phyloP scores from a whole-genome alignment of 2,888 invertebrate genomes.

The Spilarctia lutea region DNA sequence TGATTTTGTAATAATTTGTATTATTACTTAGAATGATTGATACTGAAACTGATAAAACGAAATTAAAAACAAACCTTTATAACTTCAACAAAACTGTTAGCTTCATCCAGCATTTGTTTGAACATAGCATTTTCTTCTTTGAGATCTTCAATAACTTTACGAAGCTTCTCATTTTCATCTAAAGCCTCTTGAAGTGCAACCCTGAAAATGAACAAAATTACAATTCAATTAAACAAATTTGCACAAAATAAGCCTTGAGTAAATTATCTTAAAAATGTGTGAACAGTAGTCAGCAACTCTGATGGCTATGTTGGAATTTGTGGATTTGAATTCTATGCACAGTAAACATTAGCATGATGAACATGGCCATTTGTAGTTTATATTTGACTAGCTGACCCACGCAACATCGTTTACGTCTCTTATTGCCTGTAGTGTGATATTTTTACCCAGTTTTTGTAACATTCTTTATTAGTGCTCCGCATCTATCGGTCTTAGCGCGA shows the following conservation, averaged over 20 bases:
- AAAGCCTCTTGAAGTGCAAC: constrained; percentile 90
- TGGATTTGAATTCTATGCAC: background rate
- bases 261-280: background rate
- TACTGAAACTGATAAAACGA: background rate
- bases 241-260: background rate
- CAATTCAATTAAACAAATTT: too few species aligned
- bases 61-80: constrained; percentile 85
- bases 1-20: too few species aligned
- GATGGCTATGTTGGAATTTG: background rate
- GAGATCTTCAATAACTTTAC: constrained; percentile 80
- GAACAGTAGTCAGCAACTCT: background rate
- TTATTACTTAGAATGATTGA: background rate
- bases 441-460: too few species aligned
- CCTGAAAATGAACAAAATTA: constrained; percentile 60
- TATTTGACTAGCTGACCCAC: too few species aligned
- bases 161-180: constrained; percentile 89
- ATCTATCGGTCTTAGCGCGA: too few species aligned
- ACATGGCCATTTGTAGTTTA: too few species aligned
- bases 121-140: constrained; percentile 89
- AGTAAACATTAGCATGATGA: background rate
- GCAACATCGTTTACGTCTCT: too few species aligned
- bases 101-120: constrained; percentile 91
- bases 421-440: too few species aligned
- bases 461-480: too few species aligned
- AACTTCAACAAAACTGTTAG: constrained; percentile 91